These are phyloP conservation scores for Smittia aterrima DNA, from an alignment of 2,888 invertebrate species.

Conservation along the genomic window DNA sequence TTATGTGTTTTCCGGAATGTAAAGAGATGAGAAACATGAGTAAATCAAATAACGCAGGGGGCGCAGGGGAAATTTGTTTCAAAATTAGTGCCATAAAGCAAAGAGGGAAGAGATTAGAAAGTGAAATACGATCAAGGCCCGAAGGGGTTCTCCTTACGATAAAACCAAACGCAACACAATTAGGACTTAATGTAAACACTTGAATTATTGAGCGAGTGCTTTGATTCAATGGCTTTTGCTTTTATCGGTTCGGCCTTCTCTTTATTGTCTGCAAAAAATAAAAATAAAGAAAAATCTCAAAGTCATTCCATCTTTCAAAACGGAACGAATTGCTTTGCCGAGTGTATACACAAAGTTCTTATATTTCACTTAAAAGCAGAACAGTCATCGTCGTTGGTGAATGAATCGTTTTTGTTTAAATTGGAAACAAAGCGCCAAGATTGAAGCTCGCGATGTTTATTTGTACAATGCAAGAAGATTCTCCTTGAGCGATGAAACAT, in stretches of 20 bases:
- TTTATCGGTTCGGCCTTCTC: neutral
- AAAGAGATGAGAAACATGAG: conserved; percentile 17
- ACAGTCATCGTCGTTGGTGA: neutral
- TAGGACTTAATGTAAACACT: conserved; percentile 26
- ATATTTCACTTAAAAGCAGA: neutral
- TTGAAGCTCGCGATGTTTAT: conserved; percentile 35
- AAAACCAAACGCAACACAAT: neutral
- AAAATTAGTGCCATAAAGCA: conserved; percentile 33
- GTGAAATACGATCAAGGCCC: conserved; percentile 35
- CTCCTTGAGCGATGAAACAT: conserved; percentile 29
- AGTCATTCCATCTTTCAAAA: too few relatives aligned
- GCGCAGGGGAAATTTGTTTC: conserved; percentile 6
- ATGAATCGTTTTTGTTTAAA: neutral
- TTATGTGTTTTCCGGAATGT: conserved; percentile 1
- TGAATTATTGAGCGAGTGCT: conserved; percentile 7
- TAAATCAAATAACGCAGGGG: conserved; percentile 9
- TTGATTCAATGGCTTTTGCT: neutral
- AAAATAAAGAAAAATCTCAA: too few relatives aligned
- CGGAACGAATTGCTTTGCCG: too few relatives aligned
- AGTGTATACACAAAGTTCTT: neutral
- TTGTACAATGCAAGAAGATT: conserved; percentile 30
- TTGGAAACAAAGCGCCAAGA: conserved; percentile 30
- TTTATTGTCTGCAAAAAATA: too few relatives aligned
- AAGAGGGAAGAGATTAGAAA: conserved; percentile 29
- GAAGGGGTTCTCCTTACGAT: conserved; percentile 15